phyloP scores from a whole-genome alignment of 2,113 vertebrate genomes.

The Colossoma macropomum region DNA sequence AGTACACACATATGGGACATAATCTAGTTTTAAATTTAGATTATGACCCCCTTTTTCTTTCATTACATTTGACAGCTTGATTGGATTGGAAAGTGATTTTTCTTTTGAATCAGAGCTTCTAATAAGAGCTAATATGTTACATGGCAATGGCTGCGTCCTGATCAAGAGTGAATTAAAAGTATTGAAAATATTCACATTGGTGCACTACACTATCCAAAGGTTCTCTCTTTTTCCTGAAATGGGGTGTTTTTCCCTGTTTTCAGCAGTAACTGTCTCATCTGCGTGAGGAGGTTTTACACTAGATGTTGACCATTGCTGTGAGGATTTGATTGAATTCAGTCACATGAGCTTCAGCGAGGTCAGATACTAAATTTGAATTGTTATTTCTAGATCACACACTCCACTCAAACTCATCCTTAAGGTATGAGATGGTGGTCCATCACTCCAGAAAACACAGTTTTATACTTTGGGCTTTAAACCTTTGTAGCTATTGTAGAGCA shows the following conservation, averaged over 20 bases:
- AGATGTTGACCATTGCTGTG: neutral
- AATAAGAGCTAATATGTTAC: neutral
- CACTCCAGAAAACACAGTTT: too few species aligned
- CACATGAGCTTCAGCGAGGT: neutral
- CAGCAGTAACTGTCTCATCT: neutral
- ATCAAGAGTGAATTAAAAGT: neutral
- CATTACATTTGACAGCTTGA: slow-evolving; percentile 15
- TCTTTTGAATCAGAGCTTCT: neutral
- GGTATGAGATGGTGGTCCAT: too few species aligned
- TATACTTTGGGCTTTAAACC: too few species aligned
- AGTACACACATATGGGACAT: slow-evolving; percentile 29
- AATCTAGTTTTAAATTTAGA: slow-evolving; percentile 47
- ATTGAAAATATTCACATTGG: neutral
- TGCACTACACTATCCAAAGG: neutral
- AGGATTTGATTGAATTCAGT: neutral
- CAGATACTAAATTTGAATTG: too few species aligned
- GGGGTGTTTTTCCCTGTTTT: neutral
- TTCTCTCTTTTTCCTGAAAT: neutral
- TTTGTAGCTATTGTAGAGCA: too few species aligned
- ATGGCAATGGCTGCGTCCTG: neutral
- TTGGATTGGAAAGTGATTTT: neutral
- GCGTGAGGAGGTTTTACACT: too few species aligned
- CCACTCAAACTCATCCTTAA: too few species aligned
- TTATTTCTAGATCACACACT: too few species aligned
- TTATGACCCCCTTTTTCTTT: slow-evolving; percentile 17